Base-by-base conservation (phyloP, 2,113 vertebrate species). In the Tonatia bakeri region DNA sequence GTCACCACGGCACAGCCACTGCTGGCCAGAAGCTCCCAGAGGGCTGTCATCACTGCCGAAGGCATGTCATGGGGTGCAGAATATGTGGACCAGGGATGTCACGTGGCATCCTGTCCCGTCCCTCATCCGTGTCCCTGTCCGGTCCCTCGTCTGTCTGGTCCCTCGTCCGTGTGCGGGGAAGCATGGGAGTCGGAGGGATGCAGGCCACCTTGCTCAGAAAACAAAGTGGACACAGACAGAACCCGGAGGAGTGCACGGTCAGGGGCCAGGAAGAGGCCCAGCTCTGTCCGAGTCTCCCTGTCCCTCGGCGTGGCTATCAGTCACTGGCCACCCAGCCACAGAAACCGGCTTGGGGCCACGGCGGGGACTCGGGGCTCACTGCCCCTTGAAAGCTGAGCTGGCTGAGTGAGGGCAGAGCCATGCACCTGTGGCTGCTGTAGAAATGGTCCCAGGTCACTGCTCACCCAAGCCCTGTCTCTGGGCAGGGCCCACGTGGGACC, bases 261-360 rank as follows among this genome's bases (percentile, higher is more conserved):
- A 2, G 24, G 14, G 1, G 22, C n/a, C 22, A 2, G 24, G 14
- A 15, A 8, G 0, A 1, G 3, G 33, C 22, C 12, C 4, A 0
- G 33, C 26, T 64, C 28, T 1, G 11, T 54, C 24, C 40, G 61
- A 43, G 16, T 16, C 10, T 43, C 16, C 26, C 43, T 14, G 4
- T 15, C 38, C 20, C 59, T 50, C 56, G 50, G 72, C 11, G 38
- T 45, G 47, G 15, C 12, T 77, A 38, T 40, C 6, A 22, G 52
- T 52, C 54, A 5, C 3, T 47, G 24, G 43, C 40, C 65, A 4
- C 9, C 8, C 36, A 2, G 28, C 14, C 5, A 16, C 3, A 40
- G 80, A 45, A 33, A 14, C 19, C 38, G 24, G 10, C 38, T 3
- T 52, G 1, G 24, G 19, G 1, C 9, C 26, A 1, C 15, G 0